Evolutionary conservation across 2,888 invertebrate species (phyloP).

Genomic region (Tenodera sinensis): DNA sequence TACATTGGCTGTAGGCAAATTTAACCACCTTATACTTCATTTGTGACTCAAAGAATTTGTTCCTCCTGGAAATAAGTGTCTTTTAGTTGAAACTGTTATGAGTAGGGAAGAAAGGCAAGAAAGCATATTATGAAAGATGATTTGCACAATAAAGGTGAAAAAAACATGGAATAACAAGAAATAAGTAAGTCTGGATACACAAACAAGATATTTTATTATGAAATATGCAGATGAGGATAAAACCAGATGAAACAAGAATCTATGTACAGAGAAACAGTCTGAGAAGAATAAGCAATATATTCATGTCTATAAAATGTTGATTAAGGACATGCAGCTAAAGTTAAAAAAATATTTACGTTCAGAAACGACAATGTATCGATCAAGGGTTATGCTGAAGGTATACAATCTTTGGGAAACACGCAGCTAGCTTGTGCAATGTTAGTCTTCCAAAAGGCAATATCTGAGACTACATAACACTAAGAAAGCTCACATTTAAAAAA

Average conservation of each 20-base stretch:
- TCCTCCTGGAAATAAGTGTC: too few relatives aligned
- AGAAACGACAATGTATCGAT: not conserved
- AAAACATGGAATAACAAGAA: not conserved
- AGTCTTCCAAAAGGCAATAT: not conserved
- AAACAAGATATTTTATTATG: not conserved
- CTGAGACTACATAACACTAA: not conserved
- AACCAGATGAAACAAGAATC: not conserved
- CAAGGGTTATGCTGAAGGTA: not conserved
- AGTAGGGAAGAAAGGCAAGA: too few relatives aligned
- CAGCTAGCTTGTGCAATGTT: not conserved
- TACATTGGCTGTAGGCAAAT: too few relatives aligned
- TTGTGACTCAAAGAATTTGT: too few relatives aligned
- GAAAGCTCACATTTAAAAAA: not conserved
- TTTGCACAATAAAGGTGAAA: not conserved
- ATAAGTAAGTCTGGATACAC: not conserved
- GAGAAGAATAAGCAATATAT: not conserved
- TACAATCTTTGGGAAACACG: not conserved
- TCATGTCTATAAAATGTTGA: not conserved
- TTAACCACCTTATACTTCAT: too few relatives aligned
- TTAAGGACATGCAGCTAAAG: not conserved
- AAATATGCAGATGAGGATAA: not conserved
- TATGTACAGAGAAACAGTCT: not conserved
- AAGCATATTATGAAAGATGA: too few relatives aligned
- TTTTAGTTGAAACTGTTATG: too few relatives aligned
- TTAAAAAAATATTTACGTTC: not conserved